Evolutionary conservation across 2,113 vertebrate genomes (phyloP).

Genomic region (human): GRCh38 chr12:75097501-75098000

Average conservation of each 20-base stretch:
- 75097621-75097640: neutral
- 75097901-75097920: neutral
- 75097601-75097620: neutral
- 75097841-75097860: neutral
- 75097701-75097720: neutral
- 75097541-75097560: neutral
- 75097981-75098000: neutral
- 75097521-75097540: neutral
- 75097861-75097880: neutral
- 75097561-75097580: neutral
- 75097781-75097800: neutral
- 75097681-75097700: neutral
- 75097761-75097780: neutral
- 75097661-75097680: neutral
- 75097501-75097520: neutral
- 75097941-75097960: neutral
- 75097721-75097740: neutral
- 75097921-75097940: slow-evolving; percentile 27
- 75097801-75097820: neutral
- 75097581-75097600: neutral
- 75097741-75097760: neutral
- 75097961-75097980: neutral
- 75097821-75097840: slow-evolving; percentile 15
- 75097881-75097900: neutral
- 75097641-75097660: neutral